A percentile compares a stretch with the other conserved stretches of the same genome.
phyloP scores from a whole-genome alignment of 1,140 invertebrate genomes.

The Conus ventricosus region DNA sequence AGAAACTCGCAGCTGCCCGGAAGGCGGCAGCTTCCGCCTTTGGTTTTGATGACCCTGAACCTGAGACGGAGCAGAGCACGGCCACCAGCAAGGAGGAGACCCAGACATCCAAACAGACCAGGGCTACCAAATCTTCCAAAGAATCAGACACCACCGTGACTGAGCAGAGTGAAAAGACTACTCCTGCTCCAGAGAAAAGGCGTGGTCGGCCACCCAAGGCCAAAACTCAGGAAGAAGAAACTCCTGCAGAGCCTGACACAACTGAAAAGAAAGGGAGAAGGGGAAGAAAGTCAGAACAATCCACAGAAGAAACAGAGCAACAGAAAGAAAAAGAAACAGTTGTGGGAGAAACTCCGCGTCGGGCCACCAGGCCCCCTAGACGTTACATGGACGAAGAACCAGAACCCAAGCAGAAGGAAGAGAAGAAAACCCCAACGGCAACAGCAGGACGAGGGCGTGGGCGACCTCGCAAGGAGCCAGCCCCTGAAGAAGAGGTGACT shows the following conservation, averaged over 20 bases:
- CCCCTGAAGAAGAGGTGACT: neutral
- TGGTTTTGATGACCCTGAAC: slow-evolving; percentile 47
- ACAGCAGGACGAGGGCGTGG: slow-evolving; percentile 20
- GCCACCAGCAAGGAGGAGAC: slow-evolving; percentile 27
- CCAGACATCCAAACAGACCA: slow-evolving; percentile 2
- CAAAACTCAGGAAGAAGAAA: slow-evolving; percentile 33
- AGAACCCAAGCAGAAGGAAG: slow-evolving; percentile 38
- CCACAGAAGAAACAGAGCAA: slow-evolving; percentile 30
- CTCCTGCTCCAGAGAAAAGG: slow-evolving; percentile 30
- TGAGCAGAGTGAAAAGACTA: slow-evolving; percentile 8
- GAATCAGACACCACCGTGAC: slow-evolving; percentile 24
- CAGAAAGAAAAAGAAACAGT: slow-evolving; percentile 29
- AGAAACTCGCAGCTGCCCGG: slow-evolving; percentile 45
- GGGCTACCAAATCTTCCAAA: slow-evolving; percentile 10
- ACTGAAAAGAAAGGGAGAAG: slow-evolving; percentile 32
- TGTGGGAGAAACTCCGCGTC: slow-evolving; percentile 38
- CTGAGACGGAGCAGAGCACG: slow-evolving; percentile 28
- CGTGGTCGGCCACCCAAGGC: slow-evolving; percentile 40
- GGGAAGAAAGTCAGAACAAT: slow-evolving; percentile 3
- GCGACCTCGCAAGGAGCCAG: slow-evolving; percentile 35
- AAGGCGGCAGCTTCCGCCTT: slow-evolving; percentile 47
- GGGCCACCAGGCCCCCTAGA: slow-evolving; percentile 38
- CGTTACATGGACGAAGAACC: slow-evolving; percentile 43
- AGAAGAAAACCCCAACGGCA: slow-evolving; percentile 32
- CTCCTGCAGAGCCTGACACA: slow-evolving; percentile 29